Evolutionary conservation across 35 echinoderm and acorn worm species (phyloP).

Genomic region (Ophioderma brevispina): DNA sequence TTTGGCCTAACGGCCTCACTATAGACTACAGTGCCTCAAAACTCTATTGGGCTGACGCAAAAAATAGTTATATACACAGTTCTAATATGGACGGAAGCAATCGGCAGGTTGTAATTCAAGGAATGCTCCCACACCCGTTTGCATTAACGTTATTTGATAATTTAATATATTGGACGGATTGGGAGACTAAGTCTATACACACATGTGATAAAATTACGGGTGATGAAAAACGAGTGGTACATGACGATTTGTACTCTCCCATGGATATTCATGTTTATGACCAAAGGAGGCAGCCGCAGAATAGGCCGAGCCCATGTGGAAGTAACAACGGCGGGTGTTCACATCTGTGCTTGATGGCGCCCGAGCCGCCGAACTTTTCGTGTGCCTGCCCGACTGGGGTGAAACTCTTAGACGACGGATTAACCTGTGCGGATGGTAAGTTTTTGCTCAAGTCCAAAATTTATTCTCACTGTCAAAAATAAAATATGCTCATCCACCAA

Average conservation of each 20-base stretch:
- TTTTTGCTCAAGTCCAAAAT: no score
- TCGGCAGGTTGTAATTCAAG: neutral
- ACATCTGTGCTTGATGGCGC: constrained; percentile 81
- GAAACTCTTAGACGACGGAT: constrained; percentile 58
- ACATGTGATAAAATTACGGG: constrained; percentile 63
- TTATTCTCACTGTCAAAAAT: no score
- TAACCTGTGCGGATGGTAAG: constrained; percentile 81
- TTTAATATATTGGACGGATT: constrained; percentile 80
- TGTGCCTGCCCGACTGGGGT: constrained; percentile 86
- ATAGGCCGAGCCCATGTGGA: constrained; percentile 79
- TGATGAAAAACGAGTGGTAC: neutral
- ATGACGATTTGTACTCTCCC: constrained; percentile 32
- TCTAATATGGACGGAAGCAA: neutral
- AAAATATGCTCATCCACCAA: no score
- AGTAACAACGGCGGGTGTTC: constrained; percentile 89
- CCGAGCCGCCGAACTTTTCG: no score
- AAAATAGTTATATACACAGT: constrained; percentile 50
- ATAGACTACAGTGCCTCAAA: constrained; percentile 66
- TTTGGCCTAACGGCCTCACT: constrained; percentile 91
- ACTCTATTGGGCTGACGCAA: constrained; percentile 91
- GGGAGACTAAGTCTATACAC: constrained; percentile 65
- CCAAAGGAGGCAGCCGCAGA: constrained; percentile 36
- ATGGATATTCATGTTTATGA: constrained; percentile 57
- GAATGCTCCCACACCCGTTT: constrained; percentile 70
- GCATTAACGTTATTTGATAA: constrained; percentile 75